phyloP scores from a whole-genome alignment of 30 jellyfish, hydroid and myxozoan species.

The Calvadosia cruxmelitensis region DNA sequence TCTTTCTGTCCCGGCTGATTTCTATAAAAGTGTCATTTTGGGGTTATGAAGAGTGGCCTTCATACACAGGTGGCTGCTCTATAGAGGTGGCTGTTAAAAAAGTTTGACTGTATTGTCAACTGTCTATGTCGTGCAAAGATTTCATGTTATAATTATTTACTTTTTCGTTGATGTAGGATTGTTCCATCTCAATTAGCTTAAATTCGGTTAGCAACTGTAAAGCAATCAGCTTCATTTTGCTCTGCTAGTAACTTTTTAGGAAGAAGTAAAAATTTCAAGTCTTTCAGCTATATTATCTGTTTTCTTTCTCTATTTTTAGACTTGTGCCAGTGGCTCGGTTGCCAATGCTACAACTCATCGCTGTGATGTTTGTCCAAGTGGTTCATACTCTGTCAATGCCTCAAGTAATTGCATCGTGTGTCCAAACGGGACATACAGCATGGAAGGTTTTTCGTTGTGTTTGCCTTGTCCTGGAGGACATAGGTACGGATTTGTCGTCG shows the following conservation, averaged over 20 bases:
- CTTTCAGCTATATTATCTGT: neutral
- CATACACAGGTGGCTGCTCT: too few relatives aligned
- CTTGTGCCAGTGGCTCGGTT: conserved; percentile 41
- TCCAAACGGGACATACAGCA: conserved; percentile 72
- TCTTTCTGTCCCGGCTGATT: too few relatives aligned
- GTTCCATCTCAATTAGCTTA: neutral
- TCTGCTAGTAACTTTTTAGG: too few relatives aligned
- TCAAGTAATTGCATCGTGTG: conserved; percentile 45
- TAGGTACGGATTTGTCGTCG: conserved; percentile 23
- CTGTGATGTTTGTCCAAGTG: conserved; percentile 64
- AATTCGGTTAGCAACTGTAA: conserved; percentile 2
- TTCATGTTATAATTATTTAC: too few relatives aligned
- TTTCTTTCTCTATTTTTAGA: conserved; percentile 43
- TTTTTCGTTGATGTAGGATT: neutral
- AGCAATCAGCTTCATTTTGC: too few relatives aligned
- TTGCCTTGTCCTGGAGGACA: conserved; percentile 65
- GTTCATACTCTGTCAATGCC: conserved; percentile 58
- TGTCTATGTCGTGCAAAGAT: too few relatives aligned
- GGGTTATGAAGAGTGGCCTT: too few relatives aligned
- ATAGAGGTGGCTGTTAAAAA: too few relatives aligned
- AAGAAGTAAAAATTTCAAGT: neutral
- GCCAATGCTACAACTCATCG: conserved; percentile 62
- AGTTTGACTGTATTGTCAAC: too few relatives aligned
- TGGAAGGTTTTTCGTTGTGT: conserved; percentile 45
- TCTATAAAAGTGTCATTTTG: too few relatives aligned